Evolutionary conservation across 2,888 invertebrate genomes (phyloP).

Genomic region (Antheraea yamamai): DNA sequence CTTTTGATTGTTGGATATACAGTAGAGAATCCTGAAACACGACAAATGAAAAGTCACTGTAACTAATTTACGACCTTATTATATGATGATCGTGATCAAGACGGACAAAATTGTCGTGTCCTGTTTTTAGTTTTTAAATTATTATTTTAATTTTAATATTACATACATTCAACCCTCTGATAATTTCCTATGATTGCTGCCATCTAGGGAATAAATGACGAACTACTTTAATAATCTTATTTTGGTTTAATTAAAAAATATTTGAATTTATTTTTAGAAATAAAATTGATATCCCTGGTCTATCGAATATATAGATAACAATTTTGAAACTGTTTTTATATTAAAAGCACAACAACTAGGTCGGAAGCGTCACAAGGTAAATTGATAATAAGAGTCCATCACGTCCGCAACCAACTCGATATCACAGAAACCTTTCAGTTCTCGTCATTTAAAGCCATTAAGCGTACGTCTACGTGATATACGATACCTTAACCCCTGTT

Average conservation of each 20-base stretch:
- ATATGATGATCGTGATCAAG: too few species aligned
- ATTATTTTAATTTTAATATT: too few species aligned
- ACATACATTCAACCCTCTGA: neutral
- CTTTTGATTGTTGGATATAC: too few species aligned
- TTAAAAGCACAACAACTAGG: neutral
- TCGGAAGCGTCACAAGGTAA: slow-evolving; percentile 31
- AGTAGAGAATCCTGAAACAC: too few species aligned
- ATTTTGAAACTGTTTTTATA: neutral
- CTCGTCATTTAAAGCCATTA: slow-evolving; percentile 34
- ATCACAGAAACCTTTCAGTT: slow-evolving; percentile 48
- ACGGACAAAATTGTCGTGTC: too few species aligned
- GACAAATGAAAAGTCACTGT: too few species aligned
- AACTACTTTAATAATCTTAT: neutral
- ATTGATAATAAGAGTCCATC: slow-evolving; percentile 48
- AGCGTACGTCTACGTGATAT: slow-evolving; percentile 11
- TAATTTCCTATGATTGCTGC: neutral
- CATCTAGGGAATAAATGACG: neutral
- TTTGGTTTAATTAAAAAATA: neutral
- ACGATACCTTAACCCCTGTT: neutral
- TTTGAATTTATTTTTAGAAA: too few species aligned
- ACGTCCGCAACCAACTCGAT: slow-evolving; percentile 42
- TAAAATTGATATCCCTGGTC: too few species aligned
- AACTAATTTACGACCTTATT: too few species aligned
- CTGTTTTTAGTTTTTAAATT: too few species aligned
- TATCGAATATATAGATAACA: too few species aligned